phyloP scores from a whole-genome alignment of 2,888 invertebrate species.

The Caenorhabditis sp. region DNA sequence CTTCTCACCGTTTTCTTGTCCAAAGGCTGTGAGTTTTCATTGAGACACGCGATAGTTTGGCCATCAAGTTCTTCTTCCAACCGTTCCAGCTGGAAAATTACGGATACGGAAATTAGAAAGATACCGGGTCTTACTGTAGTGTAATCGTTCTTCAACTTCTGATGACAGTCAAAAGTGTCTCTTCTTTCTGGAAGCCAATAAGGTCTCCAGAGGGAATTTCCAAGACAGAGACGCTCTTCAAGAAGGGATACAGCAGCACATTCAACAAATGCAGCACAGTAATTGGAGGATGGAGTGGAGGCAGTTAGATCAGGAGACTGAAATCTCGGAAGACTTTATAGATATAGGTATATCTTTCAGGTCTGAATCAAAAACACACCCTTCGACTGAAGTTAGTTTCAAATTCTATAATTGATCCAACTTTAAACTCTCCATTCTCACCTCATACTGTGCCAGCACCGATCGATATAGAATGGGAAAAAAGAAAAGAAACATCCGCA shows the following conservation, averaged over 20 bases:
- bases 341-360: too few relatives aligned
- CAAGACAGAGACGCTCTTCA: constrained; percentile 74
- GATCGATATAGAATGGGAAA: constrained; percentile 42
- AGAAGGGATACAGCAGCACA: constrained; percentile 72
- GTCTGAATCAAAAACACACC: too few relatives aligned
- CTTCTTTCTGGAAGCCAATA: constrained; percentile 73
- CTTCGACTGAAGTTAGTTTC: too few relatives aligned
- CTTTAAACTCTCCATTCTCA: constrained; percentile 6
- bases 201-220: constrained; percentile 72
- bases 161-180: constrained; percentile 72
- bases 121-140: constrained; percentile 56
- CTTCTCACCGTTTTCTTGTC: constrained; percentile 59
- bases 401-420: neutral
- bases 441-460: constrained; percentile 46
- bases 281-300: constrained; percentile 37
- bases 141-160: constrained; percentile 75
- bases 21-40: constrained; percentile 67
- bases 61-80: constrained; percentile 72
- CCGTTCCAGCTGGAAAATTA: constrained; percentile 69
- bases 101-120: neutral
- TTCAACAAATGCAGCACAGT: constrained; percentile 71
- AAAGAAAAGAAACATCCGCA: constrained; percentile 53
- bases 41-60: constrained; percentile 69
- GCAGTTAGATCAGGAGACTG: constrained; percentile 35
- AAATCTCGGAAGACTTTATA: neutral